Conservation (phyloP, 2,797 vertebrate species). For the Mus spretus region DNA sequence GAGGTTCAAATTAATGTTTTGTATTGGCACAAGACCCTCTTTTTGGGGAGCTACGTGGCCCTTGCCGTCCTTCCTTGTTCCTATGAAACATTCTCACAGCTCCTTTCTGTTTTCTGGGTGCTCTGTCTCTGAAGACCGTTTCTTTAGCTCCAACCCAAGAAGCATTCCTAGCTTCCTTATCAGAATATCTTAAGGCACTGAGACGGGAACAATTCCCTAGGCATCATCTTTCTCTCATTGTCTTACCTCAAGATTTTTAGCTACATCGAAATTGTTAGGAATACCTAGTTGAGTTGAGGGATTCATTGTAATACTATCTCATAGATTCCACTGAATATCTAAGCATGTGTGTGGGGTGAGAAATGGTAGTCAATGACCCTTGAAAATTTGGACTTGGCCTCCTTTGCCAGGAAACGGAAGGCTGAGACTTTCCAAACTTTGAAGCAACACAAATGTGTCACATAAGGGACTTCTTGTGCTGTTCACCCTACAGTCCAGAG, state of each 20-base stretch:
- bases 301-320: background rate
- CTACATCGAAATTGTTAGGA: slow-evolving; percentile 43
- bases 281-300: slow-evolving; percentile 36
- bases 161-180: background rate
- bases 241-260: slow-evolving; percentile 15
- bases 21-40: background rate
- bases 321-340: slow-evolving; percentile 4
- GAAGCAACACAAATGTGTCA: slow-evolving; percentile 46
- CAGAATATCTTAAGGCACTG: slow-evolving; percentile 5
- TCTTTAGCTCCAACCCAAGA: background rate
- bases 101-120: background rate
- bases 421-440: slow-evolving; percentile 63
- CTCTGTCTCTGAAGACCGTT: background rate
- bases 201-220: slow-evolving; percentile 20
- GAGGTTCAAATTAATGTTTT: background rate
- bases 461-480: slow-evolving; percentile 47
- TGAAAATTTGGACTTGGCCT: slow-evolving; percentile 63
- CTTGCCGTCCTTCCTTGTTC: background rate
- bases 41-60: background rate
- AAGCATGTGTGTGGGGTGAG: slow-evolving; percentile 20
- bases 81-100: background rate
- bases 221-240: background rate
- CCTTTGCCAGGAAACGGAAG: slow-evolving; percentile 67
- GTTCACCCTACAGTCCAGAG: slow-evolving; percentile 22
- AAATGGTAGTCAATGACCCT: slow-evolving; percentile 60